Conservation (phyloP, 2,888 invertebrate genomes). For the Melanotus villosus region DNA sequence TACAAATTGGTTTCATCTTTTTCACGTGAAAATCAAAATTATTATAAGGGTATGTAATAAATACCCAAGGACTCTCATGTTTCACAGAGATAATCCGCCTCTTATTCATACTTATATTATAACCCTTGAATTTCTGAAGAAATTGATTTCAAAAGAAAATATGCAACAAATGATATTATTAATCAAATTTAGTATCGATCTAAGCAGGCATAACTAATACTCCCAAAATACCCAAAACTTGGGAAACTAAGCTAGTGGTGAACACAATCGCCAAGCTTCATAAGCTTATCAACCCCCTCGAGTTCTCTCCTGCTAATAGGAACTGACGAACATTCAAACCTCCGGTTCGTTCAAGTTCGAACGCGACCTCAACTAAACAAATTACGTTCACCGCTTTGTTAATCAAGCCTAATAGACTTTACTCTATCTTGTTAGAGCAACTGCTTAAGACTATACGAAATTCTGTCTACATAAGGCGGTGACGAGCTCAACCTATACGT, state of each 20-base stretch:
- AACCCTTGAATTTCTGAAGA: too few relatives aligned
- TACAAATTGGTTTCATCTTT: too few relatives aligned
- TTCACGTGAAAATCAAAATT: too few relatives aligned
- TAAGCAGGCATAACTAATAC: neutral
- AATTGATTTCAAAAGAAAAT: too few relatives aligned
- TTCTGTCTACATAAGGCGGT: conserved; percentile 20
- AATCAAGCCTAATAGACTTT: conserved; percentile 32
- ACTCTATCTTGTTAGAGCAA: conserved; percentile 28
- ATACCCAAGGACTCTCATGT: too few relatives aligned
- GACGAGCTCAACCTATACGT: conserved; percentile 11
- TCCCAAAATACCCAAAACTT: conserved; percentile 5
- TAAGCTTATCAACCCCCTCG: conserved; percentile 22
- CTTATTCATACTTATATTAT: too few relatives aligned
- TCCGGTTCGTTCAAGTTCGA: conserved; percentile 24
- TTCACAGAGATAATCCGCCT: too few relatives aligned
- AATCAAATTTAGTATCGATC: neutral
- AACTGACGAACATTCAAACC: conserved; percentile 29
- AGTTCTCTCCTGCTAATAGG: conserved; percentile 23
- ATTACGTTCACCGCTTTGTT: conserved; percentile 31
- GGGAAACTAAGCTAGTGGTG: conserved; percentile 11
- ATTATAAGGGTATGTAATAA: too few relatives aligned
- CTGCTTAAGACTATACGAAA: conserved; percentile 14
- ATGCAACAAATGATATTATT: too few relatives aligned
- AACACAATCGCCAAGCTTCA: conserved; percentile 23
- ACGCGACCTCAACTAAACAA: conserved; percentile 27